Evolutionary conservation across 2,113 vertebrate species (phyloP).

Genomic region (Todiramphus saurophagus): DNA sequence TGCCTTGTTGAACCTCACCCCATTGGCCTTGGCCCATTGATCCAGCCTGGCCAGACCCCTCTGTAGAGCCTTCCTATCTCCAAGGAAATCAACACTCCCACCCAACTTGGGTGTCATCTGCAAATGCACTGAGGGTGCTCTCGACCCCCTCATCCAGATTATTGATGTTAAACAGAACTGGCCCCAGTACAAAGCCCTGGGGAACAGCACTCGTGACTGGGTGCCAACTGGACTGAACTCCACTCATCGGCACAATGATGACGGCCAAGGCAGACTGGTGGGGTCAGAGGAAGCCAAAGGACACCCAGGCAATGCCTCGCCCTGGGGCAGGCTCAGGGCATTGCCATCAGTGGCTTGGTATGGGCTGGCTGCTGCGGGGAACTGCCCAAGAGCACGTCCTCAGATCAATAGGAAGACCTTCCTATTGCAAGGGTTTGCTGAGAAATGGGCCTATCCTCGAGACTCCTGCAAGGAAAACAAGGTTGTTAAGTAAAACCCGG

Average conservation of each 20-base stretch:
- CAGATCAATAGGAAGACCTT: neutral
- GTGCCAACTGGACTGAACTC: neutral
- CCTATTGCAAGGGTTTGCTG: neutral
- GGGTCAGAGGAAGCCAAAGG: neutral
- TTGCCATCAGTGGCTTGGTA: rapidly evolving
- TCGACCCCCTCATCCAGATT: neutral
- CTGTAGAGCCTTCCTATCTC: neutral
- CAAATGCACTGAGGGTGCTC: neutral
- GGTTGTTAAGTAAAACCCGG: neutral
- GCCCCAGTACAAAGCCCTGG: neutral
- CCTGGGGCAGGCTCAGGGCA: neutral
- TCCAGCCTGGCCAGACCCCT: neutral
- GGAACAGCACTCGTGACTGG: neutral
- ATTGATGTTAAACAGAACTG: neutral
- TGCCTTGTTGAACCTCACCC: neutral
- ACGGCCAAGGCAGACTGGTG: neutral
- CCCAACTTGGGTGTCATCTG: neutral
- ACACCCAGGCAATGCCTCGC: neutral
- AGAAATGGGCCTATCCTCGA: neutral
- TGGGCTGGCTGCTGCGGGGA: rapidly evolving
- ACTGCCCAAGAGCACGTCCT: neutral
- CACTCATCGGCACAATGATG: neutral
- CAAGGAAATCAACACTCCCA: neutral
- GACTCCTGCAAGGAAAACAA: neutral
- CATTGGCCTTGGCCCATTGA: neutral